Evolutionary conservation across 1,140 invertebrate genomes (phyloP).

Genomic region (Schlechtendalia chinensis): DNA sequence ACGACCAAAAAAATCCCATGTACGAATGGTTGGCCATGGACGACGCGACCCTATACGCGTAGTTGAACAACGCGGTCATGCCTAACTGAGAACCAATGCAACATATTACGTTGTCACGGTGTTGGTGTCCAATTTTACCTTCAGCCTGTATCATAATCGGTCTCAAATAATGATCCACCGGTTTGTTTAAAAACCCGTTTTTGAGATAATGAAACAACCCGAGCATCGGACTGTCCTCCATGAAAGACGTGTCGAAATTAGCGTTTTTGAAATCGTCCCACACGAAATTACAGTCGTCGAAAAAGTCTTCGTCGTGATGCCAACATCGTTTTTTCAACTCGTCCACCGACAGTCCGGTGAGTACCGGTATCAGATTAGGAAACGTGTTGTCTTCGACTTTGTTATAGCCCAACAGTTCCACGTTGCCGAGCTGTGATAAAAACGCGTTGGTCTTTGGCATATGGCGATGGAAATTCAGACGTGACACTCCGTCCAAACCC

Average conservation of each 20-base stretch:
- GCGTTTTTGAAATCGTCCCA: slow-evolving; percentile 61
- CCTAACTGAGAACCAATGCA: slow-evolving; percentile 60
- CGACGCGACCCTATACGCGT: slow-evolving; percentile 52
- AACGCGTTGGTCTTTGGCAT: slow-evolving; percentile 59
- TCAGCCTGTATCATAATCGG: slow-evolving; percentile 57
- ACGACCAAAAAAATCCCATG: slow-evolving; percentile 60
- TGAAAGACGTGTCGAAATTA: slow-evolving; percentile 59
- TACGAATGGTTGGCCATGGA: slow-evolving; percentile 53
- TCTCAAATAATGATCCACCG: slow-evolving; percentile 59
- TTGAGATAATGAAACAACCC: slow-evolving; percentile 57
- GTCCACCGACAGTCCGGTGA: slow-evolving; percentile 54
- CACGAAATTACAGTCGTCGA: slow-evolving; percentile 63
- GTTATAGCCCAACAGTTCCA: slow-evolving; percentile 57
- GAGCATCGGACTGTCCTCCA: slow-evolving; percentile 57
- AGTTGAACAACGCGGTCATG: slow-evolving; percentile 53
- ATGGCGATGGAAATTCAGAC: slow-evolving; percentile 62
- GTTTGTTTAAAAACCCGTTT: slow-evolving; percentile 56
- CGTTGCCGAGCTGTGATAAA: slow-evolving; percentile 55
- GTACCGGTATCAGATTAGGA: slow-evolving; percentile 57
- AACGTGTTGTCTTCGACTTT: slow-evolving; percentile 59
- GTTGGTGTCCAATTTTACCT: slow-evolving; percentile 58
- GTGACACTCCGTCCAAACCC: slow-evolving; percentile 64
- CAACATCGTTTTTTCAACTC: slow-evolving; percentile 55
- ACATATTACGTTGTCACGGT: slow-evolving; percentile 59
- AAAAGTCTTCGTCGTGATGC: slow-evolving; percentile 55